A percentile compares a stretch with the other conserved stretches of the same genome.
Conservation (phyloP, 2,797 vertebrate genomes). For the Eulemur rubriventer region DNA sequence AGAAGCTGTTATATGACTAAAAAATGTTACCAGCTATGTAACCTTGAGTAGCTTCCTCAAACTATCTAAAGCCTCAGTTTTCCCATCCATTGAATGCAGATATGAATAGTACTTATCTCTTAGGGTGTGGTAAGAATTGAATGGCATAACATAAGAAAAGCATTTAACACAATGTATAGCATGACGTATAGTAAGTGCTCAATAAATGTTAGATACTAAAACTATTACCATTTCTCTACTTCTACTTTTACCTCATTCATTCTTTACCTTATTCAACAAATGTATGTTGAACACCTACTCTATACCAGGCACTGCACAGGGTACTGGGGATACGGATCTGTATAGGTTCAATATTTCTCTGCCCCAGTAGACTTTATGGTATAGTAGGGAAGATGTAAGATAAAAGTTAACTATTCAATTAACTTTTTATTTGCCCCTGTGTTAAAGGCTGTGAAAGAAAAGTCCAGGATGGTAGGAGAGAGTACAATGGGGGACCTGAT, state of each 20-base stretch:
- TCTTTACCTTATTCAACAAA: constrained; percentile 14
- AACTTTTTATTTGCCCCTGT: neutral
- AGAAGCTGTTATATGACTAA: neutral
- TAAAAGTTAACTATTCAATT: constrained; percentile 3
- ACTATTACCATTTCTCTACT: neutral
- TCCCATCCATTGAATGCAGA: neutral
- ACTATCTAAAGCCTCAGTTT: neutral
- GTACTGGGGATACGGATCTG: neutral
- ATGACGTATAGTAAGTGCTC: neutral
- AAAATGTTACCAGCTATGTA: neutral
- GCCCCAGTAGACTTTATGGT: neutral
- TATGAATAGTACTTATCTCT: neutral
- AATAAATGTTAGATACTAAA: neutral
- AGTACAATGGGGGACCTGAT: neutral
- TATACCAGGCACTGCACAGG: neutral
- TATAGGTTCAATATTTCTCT: neutral
- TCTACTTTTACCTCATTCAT: neutral
- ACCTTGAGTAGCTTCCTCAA: neutral
- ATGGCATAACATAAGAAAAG: neutral
- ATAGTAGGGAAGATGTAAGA: neutral
- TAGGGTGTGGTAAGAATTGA: neutral
- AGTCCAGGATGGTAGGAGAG: neutral
- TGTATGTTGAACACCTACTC: neutral
- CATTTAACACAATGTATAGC: neutral
- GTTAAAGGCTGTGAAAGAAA: neutral